These are phyloP conservation scores for Morone chrysops DNA, from an alignment of 2,113 vertebrate species.

Conservation along the genomic window DNA sequence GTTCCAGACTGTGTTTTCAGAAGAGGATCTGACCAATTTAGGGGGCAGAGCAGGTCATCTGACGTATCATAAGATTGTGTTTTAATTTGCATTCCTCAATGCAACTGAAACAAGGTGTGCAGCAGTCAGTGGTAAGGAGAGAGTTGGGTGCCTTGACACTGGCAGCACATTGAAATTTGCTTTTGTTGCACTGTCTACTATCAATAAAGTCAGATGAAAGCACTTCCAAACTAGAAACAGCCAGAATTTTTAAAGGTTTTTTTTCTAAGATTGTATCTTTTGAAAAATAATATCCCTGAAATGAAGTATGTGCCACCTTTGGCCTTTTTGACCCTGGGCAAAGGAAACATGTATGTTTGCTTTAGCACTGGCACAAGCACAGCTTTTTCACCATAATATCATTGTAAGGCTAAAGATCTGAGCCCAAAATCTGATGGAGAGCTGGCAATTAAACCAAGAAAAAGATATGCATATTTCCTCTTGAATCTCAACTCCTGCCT, in stretches of 20 bases:
- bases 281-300: neutral
- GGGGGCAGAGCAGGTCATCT: conserved; percentile 7
- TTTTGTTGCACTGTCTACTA: neutral
- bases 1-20: conserved; percentile 20
- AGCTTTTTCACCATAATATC: neutral
- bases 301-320: neutral
- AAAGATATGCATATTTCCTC: conserved; percentile 16
- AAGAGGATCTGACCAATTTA: neutral
- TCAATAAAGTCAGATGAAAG: neutral
- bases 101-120: neutral
- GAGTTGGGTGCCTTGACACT: neutral
- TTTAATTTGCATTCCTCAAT: neutral
- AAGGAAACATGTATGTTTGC: neutral
- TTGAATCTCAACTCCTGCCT: conserved; percentile 23
- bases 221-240: neutral
- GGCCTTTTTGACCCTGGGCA: neutral
- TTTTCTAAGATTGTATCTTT: neutral
- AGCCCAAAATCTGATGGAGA: conserved; percentile 17
- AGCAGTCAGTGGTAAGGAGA: neutral
- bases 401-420: neutral
- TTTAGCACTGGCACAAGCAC: neutral
- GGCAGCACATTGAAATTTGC: conserved; percentile 7
- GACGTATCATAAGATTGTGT: neutral
- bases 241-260: neutral
- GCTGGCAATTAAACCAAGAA: conserved; percentile 30